phyloP scores from a whole-genome alignment of 2,888 invertebrate species.

The Stenolophus ochropezus region DNA sequence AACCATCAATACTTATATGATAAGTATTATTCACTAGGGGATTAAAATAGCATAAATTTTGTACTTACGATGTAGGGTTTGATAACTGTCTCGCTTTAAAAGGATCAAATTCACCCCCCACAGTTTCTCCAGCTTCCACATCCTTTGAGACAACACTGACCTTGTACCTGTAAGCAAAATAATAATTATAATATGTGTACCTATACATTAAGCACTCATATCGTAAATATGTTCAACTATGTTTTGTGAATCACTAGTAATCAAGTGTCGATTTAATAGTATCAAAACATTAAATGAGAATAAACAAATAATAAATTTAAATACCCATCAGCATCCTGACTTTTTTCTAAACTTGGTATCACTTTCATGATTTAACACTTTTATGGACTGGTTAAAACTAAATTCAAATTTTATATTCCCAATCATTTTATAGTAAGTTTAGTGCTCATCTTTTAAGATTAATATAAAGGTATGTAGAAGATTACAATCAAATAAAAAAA shows the following conservation, averaged over 20 bases:
- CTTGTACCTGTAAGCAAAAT: slow-evolving; percentile 75
- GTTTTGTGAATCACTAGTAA: neutral
- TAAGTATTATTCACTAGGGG: too few species aligned
- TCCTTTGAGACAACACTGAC: slow-evolving; percentile 75
- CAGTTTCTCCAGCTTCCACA: slow-evolving; percentile 75
- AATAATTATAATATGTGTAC: neutral
- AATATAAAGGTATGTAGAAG: neutral
- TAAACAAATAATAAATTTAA: neutral
- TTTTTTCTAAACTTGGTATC: neutral
- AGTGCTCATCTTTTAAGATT: neutral
- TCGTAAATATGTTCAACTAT: neutral
- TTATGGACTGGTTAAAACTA: neutral
- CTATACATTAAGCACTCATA: neutral
- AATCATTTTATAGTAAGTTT: neutral
- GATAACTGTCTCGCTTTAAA: slow-evolving; percentile 82
- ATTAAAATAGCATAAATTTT: too few species aligned
- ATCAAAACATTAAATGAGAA: neutral
- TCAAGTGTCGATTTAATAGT: neutral
- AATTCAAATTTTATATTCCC: neutral
- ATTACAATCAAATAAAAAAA: neutral
- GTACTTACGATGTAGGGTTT: slow-evolving; percentile 89
- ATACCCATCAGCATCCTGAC: neutral
- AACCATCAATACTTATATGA: too few species aligned
- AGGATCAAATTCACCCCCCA: slow-evolving; percentile 80
- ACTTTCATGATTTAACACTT: neutral